These are phyloP conservation scores for Rhincodon typus DNA, from an alignment of 2,797 vertebrate genomes.

Conservation along the genomic window DNA sequence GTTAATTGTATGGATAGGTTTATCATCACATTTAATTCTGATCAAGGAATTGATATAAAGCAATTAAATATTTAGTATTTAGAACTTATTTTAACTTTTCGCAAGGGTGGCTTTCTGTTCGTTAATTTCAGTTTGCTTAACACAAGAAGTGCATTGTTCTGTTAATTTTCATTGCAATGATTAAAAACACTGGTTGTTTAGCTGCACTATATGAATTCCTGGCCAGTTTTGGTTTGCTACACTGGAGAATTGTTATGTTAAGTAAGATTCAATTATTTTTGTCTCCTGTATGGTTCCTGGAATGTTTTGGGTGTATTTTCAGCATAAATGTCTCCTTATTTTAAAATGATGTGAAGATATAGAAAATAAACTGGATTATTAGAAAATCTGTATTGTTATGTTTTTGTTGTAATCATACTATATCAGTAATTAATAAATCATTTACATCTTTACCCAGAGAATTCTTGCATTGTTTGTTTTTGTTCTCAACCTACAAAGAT, in stretches of 20 bases:
- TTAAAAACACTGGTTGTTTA: not conserved
- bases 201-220: not conserved
- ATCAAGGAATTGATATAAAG: not conserved
- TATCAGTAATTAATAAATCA: not conserved
- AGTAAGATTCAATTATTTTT: not conserved
- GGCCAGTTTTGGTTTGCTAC: not conserved
- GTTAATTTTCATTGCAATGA: not conserved
- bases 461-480: conserved; percentile 13
- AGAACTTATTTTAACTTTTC: not conserved
- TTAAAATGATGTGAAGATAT: not conserved
- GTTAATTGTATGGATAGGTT: not conserved
- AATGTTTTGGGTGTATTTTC: conserved; percentile 21
- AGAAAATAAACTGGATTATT: conserved; percentile 12
- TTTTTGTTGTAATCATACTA: not conserved
- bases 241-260: not conserved
- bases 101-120: not conserved
- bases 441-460: conserved; percentile 11
- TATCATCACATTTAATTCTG: not conserved
- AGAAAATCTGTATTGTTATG: conserved; percentile 4
- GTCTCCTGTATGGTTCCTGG: not conserved
- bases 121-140: not conserved
- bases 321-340: not conserved
- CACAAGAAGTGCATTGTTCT: not conserved
- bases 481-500: too few relatives aligned
- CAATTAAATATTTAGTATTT: not conserved